Conservation (phyloP, 23 tunicate genomes). For the Corella eumyota region DNA sequence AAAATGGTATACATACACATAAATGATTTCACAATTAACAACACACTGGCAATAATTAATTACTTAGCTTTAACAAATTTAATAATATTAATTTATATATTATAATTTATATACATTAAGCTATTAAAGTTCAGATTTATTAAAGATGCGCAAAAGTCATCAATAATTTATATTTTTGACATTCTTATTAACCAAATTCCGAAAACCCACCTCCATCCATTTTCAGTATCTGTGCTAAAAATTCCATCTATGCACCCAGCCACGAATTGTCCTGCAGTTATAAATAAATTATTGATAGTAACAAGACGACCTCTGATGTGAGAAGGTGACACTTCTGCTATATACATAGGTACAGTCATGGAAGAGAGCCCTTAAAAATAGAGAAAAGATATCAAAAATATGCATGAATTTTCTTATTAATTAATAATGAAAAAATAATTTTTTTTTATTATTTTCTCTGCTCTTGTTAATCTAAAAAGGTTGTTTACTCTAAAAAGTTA, state of each 20-base stretch:
- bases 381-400: not conserved
- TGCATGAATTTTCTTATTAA: not conserved
- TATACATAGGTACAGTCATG: constrained; percentile 96
- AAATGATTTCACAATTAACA: too few relatives aligned
- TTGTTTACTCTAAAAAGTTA: constrained; percentile 1
- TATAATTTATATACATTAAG: too few relatives aligned
- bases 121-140: too few relatives aligned
- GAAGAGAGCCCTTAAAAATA: constrained; percentile 47
- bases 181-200: not conserved
- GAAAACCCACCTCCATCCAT: constrained; percentile 71
- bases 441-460: not conserved
- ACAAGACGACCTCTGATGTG: constrained; percentile 73
- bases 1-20: too few relatives aligned
- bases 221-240: constrained; percentile 51
- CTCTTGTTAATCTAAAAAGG: too few relatives aligned
- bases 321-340: constrained; percentile 86
- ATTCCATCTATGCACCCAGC: constrained; percentile 90
- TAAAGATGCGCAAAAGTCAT: too few relatives aligned
- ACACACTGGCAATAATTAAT: too few relatives aligned
- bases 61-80: too few relatives aligned
- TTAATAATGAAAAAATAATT: not conserved
- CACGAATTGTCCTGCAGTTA: constrained; percentile 87
- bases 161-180: too few relatives aligned
- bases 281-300: constrained; percentile 54
- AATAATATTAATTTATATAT: too few relatives aligned